Percentiles rank a stretch among this genome's conserved stretches.
phyloP scores from a whole-genome alignment of 2,888 invertebrate genomes.

The Oscheius sp. region DNA sequence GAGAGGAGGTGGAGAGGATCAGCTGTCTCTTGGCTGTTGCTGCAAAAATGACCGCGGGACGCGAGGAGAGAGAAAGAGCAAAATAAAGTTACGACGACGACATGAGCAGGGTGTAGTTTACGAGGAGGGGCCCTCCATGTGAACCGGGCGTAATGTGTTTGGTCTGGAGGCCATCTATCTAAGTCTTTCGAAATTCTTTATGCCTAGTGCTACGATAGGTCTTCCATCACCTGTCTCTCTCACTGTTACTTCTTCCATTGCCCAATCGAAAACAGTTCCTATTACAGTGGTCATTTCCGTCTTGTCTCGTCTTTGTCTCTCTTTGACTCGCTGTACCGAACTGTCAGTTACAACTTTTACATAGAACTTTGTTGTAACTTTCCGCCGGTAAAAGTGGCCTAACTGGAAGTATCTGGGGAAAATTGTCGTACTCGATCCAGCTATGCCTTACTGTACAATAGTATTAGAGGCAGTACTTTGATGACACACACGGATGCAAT shows the following conservation, averaged over 20 bases:
- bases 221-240: conserved; percentile 17
- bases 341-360: too few relatives aligned
- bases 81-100: neutral
- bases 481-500: too few relatives aligned
- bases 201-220: neutral
- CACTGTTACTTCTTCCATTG: neutral
- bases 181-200: conserved; percentile 35
- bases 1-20: neutral
- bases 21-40: conserved; percentile 3
- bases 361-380: too few relatives aligned
- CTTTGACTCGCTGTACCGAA: too few relatives aligned
- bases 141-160: neutral
- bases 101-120: neutral
- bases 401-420: too few relatives aligned
- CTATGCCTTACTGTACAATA: too few relatives aligned
- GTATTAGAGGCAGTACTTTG: too few relatives aligned
- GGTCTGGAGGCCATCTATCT: neutral
- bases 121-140: neutral
- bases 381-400: too few relatives aligned
- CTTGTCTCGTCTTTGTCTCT: too few relatives aligned
- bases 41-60: conserved; percentile 16
- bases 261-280: too few relatives aligned
- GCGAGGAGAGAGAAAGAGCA: neutral
- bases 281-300: too few relatives aligned
- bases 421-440: too few relatives aligned